Conservation (phyloP, 2,797 vertebrate genomes). For the Lutjanus campechanus region DNA sequence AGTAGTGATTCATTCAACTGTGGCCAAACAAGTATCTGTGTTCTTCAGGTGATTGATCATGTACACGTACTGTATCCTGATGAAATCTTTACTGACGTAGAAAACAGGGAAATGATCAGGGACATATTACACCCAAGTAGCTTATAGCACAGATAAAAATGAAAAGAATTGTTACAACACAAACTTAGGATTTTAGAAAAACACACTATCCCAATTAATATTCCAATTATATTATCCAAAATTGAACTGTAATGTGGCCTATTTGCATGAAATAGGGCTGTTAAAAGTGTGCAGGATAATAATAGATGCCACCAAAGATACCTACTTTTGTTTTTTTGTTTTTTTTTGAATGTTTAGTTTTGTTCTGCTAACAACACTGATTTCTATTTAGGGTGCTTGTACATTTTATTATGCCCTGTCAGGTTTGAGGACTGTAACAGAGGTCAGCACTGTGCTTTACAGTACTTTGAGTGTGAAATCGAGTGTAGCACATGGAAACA, state of each 20-base stretch:
- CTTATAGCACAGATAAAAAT: neutral
- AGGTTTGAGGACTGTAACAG: slow-evolving; percentile 6
- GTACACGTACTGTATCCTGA: neutral
- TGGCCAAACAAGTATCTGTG: neutral
- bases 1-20: neutral
- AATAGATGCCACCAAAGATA: neutral
- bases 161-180: neutral
- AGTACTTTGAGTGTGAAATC: neutral
- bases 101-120: neutral
- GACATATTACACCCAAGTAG: neutral
- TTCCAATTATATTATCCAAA: neutral
- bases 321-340: neutral
- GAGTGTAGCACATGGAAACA: slow-evolving; percentile 5
- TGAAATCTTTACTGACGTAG: neutral
- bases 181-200: neutral
- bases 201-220: neutral
- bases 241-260: neutral
- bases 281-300: neutral
- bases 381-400: neutral
- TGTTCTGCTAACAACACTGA: neutral
- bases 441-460: neutral
- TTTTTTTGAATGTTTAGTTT: neutral
- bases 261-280: neutral
- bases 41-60: neutral
- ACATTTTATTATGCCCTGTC: neutral